phyloP scores from a whole-genome alignment of 2,797 vertebrate genomes.

The Sebastes taczanowskii region DNA sequence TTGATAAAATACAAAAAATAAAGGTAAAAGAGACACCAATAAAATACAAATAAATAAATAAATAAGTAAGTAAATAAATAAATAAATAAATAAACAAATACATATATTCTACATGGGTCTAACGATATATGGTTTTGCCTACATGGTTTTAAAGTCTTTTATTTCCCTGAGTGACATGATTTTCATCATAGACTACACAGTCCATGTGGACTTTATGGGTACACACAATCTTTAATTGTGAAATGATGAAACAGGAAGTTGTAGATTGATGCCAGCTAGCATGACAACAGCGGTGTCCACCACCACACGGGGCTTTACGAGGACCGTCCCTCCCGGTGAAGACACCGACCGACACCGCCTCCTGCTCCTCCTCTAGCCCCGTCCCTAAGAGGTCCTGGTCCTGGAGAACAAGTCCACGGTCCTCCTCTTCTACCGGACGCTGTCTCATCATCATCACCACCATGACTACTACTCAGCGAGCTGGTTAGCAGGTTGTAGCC shows the following conservation, averaged over 20 bases:
- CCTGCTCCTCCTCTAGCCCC: conserved; percentile 19
- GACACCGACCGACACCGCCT: conserved; percentile 36
- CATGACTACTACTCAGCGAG: neutral
- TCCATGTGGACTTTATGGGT: neutral
- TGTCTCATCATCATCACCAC: neutral
- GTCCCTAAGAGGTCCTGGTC: conserved; percentile 38
- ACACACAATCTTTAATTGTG: conserved; percentile 31
- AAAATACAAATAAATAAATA: neutral
- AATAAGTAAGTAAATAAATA: neutral
- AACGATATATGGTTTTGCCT: neutral
- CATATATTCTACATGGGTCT: too few relatives aligned
- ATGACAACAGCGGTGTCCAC: conserved; percentile 3
- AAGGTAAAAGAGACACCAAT: neutral
- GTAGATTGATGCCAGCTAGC: neutral
- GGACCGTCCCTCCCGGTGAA: conserved; percentile 46
- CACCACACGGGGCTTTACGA: conserved; percentile 11
- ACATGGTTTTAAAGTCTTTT: too few relatives aligned
- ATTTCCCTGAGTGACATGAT: neutral
- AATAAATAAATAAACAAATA: too few relatives aligned
- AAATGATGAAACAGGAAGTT: conserved; percentile 44
- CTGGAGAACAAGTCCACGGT: neutral
- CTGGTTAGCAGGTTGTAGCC: conserved; percentile 11
- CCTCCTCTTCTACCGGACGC: neutral
- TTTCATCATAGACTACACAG: neutral
- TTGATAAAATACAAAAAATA: neutral